Percentiles rank a stretch among this genome's conserved stretches.
Conservation (phyloP, 64 coral and sea anemone species). For the Trachythela sp. region DNA sequence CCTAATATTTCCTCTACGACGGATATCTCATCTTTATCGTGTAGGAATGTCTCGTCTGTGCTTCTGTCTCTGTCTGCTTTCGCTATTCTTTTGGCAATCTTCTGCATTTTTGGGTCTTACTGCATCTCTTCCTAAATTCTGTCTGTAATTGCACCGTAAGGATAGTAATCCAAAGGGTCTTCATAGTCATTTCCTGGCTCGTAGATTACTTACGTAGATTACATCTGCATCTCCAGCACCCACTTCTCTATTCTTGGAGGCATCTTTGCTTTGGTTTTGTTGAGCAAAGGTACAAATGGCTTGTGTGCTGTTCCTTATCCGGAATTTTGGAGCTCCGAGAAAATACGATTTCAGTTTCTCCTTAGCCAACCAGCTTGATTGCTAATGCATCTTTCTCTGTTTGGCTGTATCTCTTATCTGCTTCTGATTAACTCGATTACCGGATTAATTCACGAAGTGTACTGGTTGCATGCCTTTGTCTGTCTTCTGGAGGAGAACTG, state of each 20-base stretch:
- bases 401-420: slow-evolving; percentile 57
- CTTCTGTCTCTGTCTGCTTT: slow-evolving; percentile 48
- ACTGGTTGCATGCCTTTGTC: slow-evolving; percentile 57
- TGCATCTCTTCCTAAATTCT: neutral
- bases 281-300: neutral
- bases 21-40: slow-evolving; percentile 46
- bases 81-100: neutral
- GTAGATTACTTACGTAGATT: neutral
- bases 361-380: slow-evolving; percentile 60
- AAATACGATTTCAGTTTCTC: slow-evolving; percentile 42
- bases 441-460: slow-evolving; percentile 47
- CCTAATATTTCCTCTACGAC: slow-evolving; percentile 46
- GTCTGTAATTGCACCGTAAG: neutral
- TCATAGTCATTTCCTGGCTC: neutral
- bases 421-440: too few species aligned
- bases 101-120: too few species aligned
- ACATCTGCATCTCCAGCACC: neutral
- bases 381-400: slow-evolving; percentile 56
- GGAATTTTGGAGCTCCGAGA: slow-evolving; percentile 61
- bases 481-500: slow-evolving; percentile 43
- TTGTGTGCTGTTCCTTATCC: slow-evolving; percentile 57
- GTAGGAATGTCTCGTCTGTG: slow-evolving; percentile 41
- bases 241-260: slow-evolving; percentile 4
- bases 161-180: slow-evolving; percentile 27
- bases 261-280: neutral